Percentiles rank a stretch among this genome's conserved stretches.
These are phyloP conservation scores for Sesamia nonagrioides DNA, from an alignment of 1,140 invertebrate genomes.

Conservation along the genomic window DNA sequence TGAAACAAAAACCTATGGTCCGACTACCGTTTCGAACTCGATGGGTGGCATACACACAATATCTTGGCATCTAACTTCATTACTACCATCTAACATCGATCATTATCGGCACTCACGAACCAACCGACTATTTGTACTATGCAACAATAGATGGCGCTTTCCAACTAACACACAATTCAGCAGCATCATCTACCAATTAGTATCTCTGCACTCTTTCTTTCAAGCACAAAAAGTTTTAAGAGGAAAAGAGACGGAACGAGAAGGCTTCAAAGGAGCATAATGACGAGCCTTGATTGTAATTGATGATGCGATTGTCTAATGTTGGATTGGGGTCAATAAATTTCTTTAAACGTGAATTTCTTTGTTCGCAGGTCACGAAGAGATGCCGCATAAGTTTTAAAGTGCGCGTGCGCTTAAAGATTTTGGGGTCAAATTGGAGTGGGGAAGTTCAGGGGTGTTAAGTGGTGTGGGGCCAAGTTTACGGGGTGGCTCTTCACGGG, in stretches of 20 bases:
- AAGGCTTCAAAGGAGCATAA: constrained; percentile 67
- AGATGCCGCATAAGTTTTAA: constrained; percentile 43
- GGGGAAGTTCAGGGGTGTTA: constrained; percentile 45
- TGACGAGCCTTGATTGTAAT: constrained; percentile 83
- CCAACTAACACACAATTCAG: constrained; percentile 75
- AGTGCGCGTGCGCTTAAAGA: constrained; percentile 46
- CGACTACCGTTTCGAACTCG: constrained; percentile 80
- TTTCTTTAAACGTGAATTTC: constrained; percentile 73
- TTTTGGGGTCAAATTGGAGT: constrained; percentile 32
- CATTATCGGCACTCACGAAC: constrained; percentile 78
- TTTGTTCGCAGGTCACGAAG: constrained; percentile 77
- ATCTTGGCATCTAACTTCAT: constrained; percentile 81
- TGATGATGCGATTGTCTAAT: constrained; percentile 84
- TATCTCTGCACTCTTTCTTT: constrained; percentile 61
- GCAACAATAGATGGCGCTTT: constrained; percentile 86
- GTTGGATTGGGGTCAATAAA: constrained; percentile 73
- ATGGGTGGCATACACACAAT: constrained; percentile 75
- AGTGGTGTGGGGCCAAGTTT: constrained; percentile 54
- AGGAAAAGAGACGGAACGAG: constrained; percentile 57
- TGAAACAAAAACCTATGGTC: constrained; percentile 67
- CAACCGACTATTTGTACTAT: constrained; percentile 83
- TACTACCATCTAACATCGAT: constrained; percentile 73
- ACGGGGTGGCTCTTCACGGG: constrained; percentile 80
- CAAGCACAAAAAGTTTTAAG: constrained; percentile 16
- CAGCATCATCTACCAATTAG: constrained; percentile 85